Percentiles rank a stretch among this genome's conserved stretches.
Evolutionary conservation across 2,888 invertebrate species (phyloP).

Genomic region (Parnassius orleans): DNA sequence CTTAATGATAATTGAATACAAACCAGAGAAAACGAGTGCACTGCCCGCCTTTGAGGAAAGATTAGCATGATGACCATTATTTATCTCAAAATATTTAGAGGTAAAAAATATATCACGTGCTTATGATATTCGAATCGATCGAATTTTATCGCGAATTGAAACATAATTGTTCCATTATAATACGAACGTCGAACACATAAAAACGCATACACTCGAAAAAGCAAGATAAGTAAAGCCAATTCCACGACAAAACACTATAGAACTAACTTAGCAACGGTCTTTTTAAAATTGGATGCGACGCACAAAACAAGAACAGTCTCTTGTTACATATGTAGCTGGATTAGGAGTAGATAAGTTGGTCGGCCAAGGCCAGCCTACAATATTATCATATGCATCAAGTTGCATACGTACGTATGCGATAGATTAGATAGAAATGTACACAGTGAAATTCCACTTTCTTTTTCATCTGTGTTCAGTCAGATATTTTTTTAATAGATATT

Average conservation of each 20-base stretch:
- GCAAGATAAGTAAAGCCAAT: not conserved
- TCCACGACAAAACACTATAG: not conserved
- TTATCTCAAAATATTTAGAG: not conserved
- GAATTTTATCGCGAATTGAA: no score
- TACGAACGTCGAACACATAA: no score
- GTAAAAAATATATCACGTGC: not conserved
- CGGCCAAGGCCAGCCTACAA: conserved; percentile 34
- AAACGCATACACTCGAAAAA: not conserved
- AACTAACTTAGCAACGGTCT: conserved; percentile 1
- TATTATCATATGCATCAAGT: conserved; percentile 48
- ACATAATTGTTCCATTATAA: no score
- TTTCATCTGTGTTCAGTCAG: not conserved
- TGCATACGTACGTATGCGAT: conserved; percentile 39
- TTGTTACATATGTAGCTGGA: conserved; percentile 1
- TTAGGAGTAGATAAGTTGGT: conserved; percentile 20
- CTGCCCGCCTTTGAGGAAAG: no score
- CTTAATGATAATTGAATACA: no score
- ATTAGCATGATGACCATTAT: no score
- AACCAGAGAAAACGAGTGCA: no score
- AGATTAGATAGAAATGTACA: conserved; percentile 60
- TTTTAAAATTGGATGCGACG: conserved; percentile 1
- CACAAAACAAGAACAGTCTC: conserved; percentile 9
- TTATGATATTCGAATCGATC: no score
- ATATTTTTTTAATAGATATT: no score
- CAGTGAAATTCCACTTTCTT: conserved; percentile 33